These are phyloP conservation scores for Phataginus tricuspis DNA, from an alignment of 2,797 vertebrate genomes.

Conservation along the genomic window DNA sequence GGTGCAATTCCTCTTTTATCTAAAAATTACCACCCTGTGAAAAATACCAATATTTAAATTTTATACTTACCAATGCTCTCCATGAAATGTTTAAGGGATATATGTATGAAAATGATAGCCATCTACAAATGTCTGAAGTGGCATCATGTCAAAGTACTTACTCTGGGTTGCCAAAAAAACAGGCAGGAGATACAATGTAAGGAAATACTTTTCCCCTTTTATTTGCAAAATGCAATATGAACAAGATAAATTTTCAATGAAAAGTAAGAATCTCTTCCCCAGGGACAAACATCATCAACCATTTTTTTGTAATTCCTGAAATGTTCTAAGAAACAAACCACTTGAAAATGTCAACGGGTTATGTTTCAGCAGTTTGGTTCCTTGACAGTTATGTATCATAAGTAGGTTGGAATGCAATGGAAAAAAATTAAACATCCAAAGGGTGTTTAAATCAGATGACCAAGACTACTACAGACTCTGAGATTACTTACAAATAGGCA, in stretches of 20 bases:
- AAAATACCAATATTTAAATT: constrained; percentile 21
- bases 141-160: neutral
- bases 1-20: neutral
- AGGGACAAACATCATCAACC: neutral
- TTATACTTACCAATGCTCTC: neutral
- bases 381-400: neutral
- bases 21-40: neutral
- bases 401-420: neutral
- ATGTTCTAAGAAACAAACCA: constrained; percentile 10
- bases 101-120: neutral
- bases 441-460: neutral
- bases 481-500: neutral
- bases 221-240: neutral
- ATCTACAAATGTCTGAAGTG: neutral
- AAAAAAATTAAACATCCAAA: neutral
- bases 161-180: neutral
- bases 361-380: neutral
- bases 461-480: neutral
- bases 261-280: neutral
- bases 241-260: neutral
- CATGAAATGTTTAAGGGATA: neutral
- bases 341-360: constrained; percentile 6
- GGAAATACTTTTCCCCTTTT: neutral
- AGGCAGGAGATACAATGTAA: neutral
- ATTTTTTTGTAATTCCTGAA: neutral